These are phyloP conservation scores for Phalera bucephala DNA, from an alignment of 2,888 invertebrate species.

Conservation along the genomic window DNA sequence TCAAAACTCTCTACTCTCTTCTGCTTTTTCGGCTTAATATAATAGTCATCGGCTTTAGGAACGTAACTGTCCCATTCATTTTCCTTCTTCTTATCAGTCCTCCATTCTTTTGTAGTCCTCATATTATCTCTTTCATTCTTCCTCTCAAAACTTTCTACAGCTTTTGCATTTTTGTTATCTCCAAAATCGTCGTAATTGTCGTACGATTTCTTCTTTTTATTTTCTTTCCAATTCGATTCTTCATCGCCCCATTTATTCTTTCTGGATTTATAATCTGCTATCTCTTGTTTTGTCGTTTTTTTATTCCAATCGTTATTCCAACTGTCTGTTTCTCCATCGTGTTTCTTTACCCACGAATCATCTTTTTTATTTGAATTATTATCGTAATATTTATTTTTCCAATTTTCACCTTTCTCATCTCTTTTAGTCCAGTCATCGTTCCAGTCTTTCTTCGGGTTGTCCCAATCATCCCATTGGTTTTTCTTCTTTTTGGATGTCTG, in stretches of 20 bases:
- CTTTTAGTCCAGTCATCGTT: constrained; percentile 11
- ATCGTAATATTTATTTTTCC: constrained; percentile 3
- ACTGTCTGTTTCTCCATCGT: not conserved
- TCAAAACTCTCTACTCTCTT: constrained; percentile 7
- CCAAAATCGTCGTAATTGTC: not conserved
- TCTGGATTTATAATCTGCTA: not conserved
- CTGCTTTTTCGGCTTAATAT: constrained; percentile 3
- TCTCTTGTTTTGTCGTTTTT: not conserved
- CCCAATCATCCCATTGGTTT: constrained; percentile 4
- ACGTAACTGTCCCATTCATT: constrained; percentile 8
- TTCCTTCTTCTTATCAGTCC: constrained; percentile 1
- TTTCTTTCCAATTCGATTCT: too few relatives aligned
- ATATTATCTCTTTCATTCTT: not conserved
- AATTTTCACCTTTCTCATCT: constrained; percentile 9
- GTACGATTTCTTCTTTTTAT: not conserved
- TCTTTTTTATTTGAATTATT: constrained; percentile 8
- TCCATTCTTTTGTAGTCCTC: not conserved
- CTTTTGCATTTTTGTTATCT: not conserved
- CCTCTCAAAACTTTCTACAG: not conserved
- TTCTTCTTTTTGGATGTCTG: constrained; percentile 1
- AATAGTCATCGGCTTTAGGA: constrained; percentile 9
- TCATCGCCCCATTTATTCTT: too few relatives aligned
- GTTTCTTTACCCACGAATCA: not conserved
- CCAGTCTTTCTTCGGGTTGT: not conserved
- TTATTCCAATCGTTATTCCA: not conserved